Base-by-base conservation (phyloP, 2,888 invertebrate genomes). In the Augiades crinisus region DNA sequence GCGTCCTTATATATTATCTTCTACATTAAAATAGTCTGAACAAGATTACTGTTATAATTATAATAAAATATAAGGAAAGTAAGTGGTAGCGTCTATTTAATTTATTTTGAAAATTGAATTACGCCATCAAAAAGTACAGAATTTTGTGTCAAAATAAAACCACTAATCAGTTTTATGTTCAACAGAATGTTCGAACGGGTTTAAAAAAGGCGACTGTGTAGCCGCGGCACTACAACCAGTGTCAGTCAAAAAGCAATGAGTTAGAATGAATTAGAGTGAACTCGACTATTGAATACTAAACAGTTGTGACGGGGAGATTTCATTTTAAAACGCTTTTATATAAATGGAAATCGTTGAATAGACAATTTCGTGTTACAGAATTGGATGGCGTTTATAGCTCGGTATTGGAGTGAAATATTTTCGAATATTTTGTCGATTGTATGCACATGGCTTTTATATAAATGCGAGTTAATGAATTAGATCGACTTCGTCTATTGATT, bases 311-410 rank as follows among this genome's bases (percentile, higher is more conserved):
- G 13, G 2, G 8, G 8, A 14, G 14, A 16, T 40, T 40, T 16
- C 13, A 21, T 44, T 19, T 40, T 24, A 27, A 14, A 8, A 5
- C 19, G 19, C 5, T 19, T 31, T 31, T 31, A 44, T 31, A 31
- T 7, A 31, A 13, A 19, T 27, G 27, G 16, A 27, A 27, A 27
- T 30, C 27, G 17, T 40, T 31, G 36, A 50, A 45, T 33, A 43
- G 40, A 47, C 40, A 54, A 12, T 50, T 37, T 37, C 13, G 21
- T 21, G 6, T 6, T 21, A 37, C 10, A 37, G 24, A 50, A 55
- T 17, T 38, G 49, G 38, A 33, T 16, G 12, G 30, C 30, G 1
- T 30, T 12, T 30, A 30, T 30, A 12, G 30, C 6, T 30, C 30
- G 30, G 27, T 4, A 8, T 12, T 4, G 10, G 12, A 30, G 10